These are phyloP conservation scores for Hanleya hanleyi DNA, from an alignment of 2,888 invertebrate genomes.

Conservation along the genomic window DNA sequence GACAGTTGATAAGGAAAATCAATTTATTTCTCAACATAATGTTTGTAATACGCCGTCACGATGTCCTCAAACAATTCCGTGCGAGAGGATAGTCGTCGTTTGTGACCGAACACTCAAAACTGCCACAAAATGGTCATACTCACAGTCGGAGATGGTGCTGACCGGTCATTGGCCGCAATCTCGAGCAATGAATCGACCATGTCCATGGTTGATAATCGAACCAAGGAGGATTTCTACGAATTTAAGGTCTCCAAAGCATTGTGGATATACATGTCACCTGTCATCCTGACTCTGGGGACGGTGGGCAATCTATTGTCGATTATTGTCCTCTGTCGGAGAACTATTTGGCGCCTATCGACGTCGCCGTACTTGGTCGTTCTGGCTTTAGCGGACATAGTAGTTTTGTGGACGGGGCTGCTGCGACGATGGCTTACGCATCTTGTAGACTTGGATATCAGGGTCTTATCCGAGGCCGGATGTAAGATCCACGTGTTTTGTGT, in stretches of 20 bases:
- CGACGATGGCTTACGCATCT: slow-evolving; percentile 38
- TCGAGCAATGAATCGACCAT: no score
- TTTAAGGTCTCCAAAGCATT: not conserved
- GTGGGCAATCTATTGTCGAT: not conserved
- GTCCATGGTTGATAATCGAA: no score
- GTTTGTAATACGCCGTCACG: no score
- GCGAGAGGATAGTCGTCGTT: no score
- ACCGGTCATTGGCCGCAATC: no score
- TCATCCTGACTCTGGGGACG: not conserved
- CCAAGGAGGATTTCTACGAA: not conserved
- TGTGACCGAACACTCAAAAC: no score
- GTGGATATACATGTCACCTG: not conserved
- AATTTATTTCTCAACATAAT: no score
- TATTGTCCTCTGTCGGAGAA: not conserved
- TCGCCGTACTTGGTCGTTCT: slow-evolving; percentile 23
- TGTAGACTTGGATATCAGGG: slow-evolving; percentile 27
- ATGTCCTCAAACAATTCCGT: no score
- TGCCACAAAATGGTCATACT: no score
- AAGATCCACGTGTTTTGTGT: slow-evolving; percentile 29
- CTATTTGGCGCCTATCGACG: not conserved
- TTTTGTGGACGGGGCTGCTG: slow-evolving; percentile 30
- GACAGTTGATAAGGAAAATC: no score
- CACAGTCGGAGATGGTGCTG: no score
- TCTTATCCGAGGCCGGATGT: slow-evolving; percentile 20
- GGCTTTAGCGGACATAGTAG: slow-evolving; percentile 38